Conservation (phyloP, 2,797 vertebrate species). For the Oceanodroma leucorhoa region DNA sequence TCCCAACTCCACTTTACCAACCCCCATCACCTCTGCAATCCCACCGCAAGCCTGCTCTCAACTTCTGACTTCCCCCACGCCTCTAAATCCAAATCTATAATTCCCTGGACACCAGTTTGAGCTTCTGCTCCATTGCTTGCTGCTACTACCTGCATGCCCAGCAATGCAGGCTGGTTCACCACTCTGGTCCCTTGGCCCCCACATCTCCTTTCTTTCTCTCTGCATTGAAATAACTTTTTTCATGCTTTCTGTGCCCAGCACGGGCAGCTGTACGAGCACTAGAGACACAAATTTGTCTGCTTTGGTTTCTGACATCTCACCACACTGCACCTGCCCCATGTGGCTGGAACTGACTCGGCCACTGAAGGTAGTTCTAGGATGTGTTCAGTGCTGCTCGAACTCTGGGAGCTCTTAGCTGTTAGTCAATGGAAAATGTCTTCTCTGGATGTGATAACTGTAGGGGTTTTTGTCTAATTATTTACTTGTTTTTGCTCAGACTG, state of each 20-base stretch:
- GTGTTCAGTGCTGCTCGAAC: background rate
- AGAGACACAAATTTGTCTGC: background rate
- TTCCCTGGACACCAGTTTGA: background rate
- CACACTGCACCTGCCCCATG: background rate
- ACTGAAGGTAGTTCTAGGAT: background rate
- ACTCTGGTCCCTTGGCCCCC: background rate
- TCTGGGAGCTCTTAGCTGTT: background rate
- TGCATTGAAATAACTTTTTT: background rate
- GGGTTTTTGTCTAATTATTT: background rate
- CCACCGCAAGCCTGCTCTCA: background rate
- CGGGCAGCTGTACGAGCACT: accelerated
- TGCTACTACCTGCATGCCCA: background rate
- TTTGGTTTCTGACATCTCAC: background rate
- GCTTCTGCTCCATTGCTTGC: background rate
- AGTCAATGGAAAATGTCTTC: background rate
- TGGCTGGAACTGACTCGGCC: background rate
- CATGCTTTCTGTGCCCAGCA: background rate
- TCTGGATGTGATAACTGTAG: background rate
- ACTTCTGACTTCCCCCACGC: background rate
- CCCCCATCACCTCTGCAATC: background rate
- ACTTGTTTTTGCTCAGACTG: background rate
- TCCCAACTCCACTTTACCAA: background rate
- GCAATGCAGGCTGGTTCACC: background rate
- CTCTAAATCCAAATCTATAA: background rate
- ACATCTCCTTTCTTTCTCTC: background rate